These are phyloP conservation scores for Chalcis sispes DNA, from an alignment of 2,888 invertebrate species.

Conservation along the genomic window DNA sequence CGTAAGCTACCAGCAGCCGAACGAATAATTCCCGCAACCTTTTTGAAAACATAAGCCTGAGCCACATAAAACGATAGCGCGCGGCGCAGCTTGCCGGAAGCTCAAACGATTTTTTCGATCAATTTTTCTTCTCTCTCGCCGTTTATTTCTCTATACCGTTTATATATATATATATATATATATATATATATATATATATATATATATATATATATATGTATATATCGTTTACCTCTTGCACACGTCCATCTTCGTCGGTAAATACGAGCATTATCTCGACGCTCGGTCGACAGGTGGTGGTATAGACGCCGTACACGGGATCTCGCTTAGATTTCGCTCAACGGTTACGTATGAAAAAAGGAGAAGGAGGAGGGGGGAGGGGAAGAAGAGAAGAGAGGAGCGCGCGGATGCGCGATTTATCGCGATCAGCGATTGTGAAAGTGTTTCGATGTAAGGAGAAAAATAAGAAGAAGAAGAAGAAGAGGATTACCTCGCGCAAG, in stretches of 20 bases:
- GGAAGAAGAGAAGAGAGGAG: background rate
- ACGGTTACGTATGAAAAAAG: conserved; percentile 37
- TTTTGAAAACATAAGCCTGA: too few relatives aligned
- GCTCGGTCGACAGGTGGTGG: conserved; percentile 42
- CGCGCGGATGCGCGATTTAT: conserved; percentile 49
- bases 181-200: too few relatives aligned
- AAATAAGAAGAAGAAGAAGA: too few relatives aligned
- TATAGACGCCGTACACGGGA: background rate
- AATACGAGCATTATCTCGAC: conserved; percentile 43
- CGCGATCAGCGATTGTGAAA: conserved; percentile 49
- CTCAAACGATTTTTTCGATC: too few relatives aligned
- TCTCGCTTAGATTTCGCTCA: conserved; percentile 48
- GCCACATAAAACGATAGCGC: too few relatives aligned
- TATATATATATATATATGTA: too few relatives aligned
- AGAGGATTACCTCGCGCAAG: background rate
- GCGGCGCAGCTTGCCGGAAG: too few relatives aligned
- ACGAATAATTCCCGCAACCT: too few relatives aligned
- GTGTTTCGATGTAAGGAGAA: background rate
- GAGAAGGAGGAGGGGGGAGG: background rate
- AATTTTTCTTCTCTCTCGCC: too few relatives aligned
- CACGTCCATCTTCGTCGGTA: conserved; percentile 40
- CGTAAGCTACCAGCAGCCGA: too few relatives aligned
- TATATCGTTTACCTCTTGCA: background rate
- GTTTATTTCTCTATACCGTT: too few relatives aligned
- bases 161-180: too few relatives aligned